Conservation (phyloP, 1,140 invertebrate genomes). For the Antheraea mylitta region DNA sequence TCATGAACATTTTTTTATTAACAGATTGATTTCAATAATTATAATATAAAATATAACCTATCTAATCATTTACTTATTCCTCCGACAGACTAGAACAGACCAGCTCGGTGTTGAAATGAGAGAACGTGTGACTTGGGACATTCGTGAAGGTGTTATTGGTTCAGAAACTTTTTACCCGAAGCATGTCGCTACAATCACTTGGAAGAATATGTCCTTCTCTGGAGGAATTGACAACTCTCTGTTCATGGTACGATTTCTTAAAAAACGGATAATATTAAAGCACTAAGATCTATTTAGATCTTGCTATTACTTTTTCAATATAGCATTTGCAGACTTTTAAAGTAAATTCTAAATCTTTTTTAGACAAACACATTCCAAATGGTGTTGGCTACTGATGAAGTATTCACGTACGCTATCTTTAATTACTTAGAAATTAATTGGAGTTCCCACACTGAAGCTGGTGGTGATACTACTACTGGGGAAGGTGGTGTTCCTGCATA, state of each 20-base stretch:
- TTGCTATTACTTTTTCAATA: background rate
- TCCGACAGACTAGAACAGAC: conserved; percentile 83
- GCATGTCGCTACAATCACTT: conserved; percentile 94
- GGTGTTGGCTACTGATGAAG: conserved; percentile 95
- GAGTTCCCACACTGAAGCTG: conserved; percentile 94
- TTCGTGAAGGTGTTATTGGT: conserved; percentile 94
- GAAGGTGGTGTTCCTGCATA: conserved; percentile 93
- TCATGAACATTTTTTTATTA: too few species aligned
- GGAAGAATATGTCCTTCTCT: conserved; percentile 97
- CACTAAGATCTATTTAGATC: background rate
- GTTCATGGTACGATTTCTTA: conserved; percentile 80
- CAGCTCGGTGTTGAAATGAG: conserved; percentile 92
- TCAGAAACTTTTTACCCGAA: conserved; percentile 94
- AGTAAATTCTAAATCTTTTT: background rate
- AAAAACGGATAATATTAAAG: conserved; percentile 8
- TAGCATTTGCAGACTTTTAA: too few species aligned
- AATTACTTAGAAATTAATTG: conserved; percentile 95
- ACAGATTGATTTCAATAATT: too few species aligned
- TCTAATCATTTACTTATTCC: background rate
- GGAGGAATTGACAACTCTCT: conserved; percentile 91
- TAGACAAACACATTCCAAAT: conserved; percentile 97
- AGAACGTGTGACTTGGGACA: conserved; percentile 92
- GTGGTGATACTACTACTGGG: conserved; percentile 91
- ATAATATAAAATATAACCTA: too few species aligned
- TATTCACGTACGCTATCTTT: conserved; percentile 95